Percentiles rank a stretch among this genome's conserved stretches.
Conservation (phyloP, 2,888 invertebrate species). For the Mylabris sibirica region DNA sequence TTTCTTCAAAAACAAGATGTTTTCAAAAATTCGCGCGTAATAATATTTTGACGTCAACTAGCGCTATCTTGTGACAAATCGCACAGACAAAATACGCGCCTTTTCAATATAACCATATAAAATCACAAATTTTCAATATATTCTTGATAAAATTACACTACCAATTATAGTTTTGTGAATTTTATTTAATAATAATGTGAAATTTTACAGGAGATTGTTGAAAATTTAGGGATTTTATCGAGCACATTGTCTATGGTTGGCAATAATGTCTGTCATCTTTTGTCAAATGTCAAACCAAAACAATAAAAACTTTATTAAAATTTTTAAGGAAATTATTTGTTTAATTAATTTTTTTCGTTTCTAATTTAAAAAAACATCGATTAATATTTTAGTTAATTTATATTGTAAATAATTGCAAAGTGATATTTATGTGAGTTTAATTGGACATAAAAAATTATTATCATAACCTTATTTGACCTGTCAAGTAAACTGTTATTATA, state of each 20-base stretch:
- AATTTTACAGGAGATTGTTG: not conserved
- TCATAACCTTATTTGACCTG: slow-evolving; percentile 59
- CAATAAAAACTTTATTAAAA: slow-evolving; percentile 43
- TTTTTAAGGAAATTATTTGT: slow-evolving; percentile 40
- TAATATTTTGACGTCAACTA: not conserved
- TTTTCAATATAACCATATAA: not conserved
- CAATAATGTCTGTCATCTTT: slow-evolving; percentile 21
- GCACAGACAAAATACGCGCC: not conserved
- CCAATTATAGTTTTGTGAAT: not conserved
- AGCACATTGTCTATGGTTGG: slow-evolving; percentile 21
- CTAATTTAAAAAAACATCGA: slow-evolving; percentile 32
- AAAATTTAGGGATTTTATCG: slow-evolving; percentile 16
- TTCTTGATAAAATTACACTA: not conserved
- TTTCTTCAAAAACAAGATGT: too few relatives aligned
- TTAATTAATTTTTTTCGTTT: slow-evolving; percentile 35
- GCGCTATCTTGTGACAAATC: not conserved
- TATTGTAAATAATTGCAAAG: slow-evolving; percentile 26
- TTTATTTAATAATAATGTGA: not conserved
- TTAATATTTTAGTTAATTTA: slow-evolving; percentile 28
- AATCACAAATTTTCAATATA: not conserved
- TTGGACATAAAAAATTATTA: slow-evolving; percentile 17
- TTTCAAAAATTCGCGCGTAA: not conserved
- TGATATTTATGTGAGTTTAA: slow-evolving; percentile 39
- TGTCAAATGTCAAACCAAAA: slow-evolving; percentile 57
- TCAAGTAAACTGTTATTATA: slow-evolving; percentile 52